Conservation (phyloP, 1,140 invertebrate species). For the Meloidogyne chitwoodi region DNA sequence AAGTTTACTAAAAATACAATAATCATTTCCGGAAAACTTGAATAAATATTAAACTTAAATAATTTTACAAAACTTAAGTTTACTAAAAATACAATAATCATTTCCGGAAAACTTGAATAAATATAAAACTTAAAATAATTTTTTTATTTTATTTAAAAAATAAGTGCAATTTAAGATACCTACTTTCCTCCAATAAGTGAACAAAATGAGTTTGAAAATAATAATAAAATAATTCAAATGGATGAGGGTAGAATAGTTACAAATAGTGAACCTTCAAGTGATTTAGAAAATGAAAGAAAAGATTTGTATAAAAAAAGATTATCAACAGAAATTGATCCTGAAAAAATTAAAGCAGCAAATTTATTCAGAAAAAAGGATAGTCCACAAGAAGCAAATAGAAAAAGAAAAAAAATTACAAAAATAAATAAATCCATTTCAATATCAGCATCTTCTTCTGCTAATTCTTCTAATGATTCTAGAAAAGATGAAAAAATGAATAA, state of each 20-base stretch:
- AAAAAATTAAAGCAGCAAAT: background rate
- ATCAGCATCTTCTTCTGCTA: background rate
- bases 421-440: background rate
- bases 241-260: background rate
- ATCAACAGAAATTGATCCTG: background rate
- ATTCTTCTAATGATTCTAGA: background rate
- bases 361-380: constrained; percentile 8
- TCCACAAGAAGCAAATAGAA: background rate
- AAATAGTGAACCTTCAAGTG: background rate
- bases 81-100: no score
- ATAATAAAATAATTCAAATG: background rate
- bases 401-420: background rate
- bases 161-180: no score
- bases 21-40: no score
- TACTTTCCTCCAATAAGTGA: background rate
- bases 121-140: no score
- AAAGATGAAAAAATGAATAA: background rate
- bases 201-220: background rate
- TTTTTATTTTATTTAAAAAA: no score
- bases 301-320: background rate
- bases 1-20: no score
- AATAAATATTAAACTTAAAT: no score
- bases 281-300: background rate
- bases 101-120: no score
- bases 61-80: no score